These are phyloP conservation scores for Nomada lathburiana DNA, from an alignment of 2,888 invertebrate species.

Conservation along the genomic window DNA sequence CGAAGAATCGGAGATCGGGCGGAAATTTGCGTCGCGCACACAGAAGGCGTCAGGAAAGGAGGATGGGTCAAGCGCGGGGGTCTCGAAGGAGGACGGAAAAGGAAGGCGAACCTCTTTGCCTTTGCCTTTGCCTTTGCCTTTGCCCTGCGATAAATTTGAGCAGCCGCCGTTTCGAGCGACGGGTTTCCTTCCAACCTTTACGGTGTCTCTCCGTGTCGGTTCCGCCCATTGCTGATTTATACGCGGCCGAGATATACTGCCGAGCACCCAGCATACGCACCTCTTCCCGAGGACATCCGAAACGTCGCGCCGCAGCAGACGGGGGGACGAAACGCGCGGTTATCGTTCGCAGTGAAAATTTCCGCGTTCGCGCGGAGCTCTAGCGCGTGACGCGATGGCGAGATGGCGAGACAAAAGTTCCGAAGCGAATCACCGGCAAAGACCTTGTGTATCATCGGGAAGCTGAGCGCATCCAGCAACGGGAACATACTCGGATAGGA, in stretches of 20 bases:
- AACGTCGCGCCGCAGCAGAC: conserved; percentile 56
- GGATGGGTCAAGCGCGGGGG: conserved; percentile 26
- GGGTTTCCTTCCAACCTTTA: conserved; percentile 81
- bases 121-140: conserved; percentile 50
- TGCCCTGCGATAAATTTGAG: conserved; percentile 77
- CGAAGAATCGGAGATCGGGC: not conserved
- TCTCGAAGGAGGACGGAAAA: conserved; percentile 31
- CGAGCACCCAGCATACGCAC: conserved; percentile 70
- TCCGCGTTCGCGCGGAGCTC: conserved; percentile 16
- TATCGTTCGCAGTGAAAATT: conserved; percentile 7
- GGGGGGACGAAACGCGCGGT: not conserved
- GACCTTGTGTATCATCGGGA: not conserved
- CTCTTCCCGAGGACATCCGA: conserved; percentile 64
- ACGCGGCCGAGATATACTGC: conserved; percentile 71
- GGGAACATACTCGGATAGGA: not conserved
- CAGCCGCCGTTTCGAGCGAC: conserved; percentile 78
- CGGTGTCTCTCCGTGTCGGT: conserved; percentile 81
- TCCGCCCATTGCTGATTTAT: conserved; percentile 82
- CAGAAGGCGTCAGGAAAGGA: not conserved
- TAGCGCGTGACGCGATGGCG: conserved; percentile 14
- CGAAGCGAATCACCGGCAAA: not conserved
- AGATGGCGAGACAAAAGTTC: not conserved
- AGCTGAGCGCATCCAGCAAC: not conserved
- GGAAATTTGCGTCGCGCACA: conserved; percentile 6
- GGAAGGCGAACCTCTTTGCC: conserved; percentile 45